Evolutionary conservation across 2,113 vertebrate species (phyloP).

Genomic region (Oncorhynchus kisutch): DNA sequence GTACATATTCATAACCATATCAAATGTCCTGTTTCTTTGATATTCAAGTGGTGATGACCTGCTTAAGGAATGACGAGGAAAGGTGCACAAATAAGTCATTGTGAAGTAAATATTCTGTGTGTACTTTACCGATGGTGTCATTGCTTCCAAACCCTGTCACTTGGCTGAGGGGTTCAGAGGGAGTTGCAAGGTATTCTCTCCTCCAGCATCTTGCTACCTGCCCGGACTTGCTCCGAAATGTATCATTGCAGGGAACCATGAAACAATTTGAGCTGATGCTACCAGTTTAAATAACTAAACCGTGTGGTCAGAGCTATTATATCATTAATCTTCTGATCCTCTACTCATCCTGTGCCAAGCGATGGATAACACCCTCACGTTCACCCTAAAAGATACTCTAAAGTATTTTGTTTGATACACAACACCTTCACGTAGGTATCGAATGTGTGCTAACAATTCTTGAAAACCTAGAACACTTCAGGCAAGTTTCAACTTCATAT

Average conservation of each 20-base stretch:
- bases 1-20: slow-evolving; percentile 15
- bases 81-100: slow-evolving; percentile 51
- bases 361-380: slow-evolving; percentile 69
- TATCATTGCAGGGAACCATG: slow-evolving; percentile 79
- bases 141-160: slow-evolving; percentile 66
- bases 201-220: slow-evolving; percentile 64
- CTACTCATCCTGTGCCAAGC: slow-evolving; percentile 68
- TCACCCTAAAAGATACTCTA: slow-evolving; percentile 60
- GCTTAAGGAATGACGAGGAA: slow-evolving; percentile 4
- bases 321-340: slow-evolving; percentile 72
- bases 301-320: slow-evolving; percentile 77
- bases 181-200: slow-evolving; percentile 63
- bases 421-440: too few relatives aligned
- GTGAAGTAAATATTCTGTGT: slow-evolving; percentile 59
- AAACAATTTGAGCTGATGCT: slow-evolving; percentile 80
- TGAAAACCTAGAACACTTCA: too few relatives aligned
- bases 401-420: slow-evolving; percentile 22
- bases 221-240: slow-evolving; percentile 70
- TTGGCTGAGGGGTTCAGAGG: slow-evolving; percentile 60
- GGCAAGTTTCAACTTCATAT: too few relatives aligned
- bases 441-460: too few relatives aligned
- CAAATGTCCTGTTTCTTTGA: slow-evolving; percentile 10
- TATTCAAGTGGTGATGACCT: not conserved
- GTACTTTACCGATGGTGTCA: slow-evolving; percentile 65
- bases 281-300: slow-evolving; percentile 81